Evolutionary conservation across 2,797 vertebrate genomes (phyloP).

Genomic region (Tenualosa thibaudeaui): DNA sequence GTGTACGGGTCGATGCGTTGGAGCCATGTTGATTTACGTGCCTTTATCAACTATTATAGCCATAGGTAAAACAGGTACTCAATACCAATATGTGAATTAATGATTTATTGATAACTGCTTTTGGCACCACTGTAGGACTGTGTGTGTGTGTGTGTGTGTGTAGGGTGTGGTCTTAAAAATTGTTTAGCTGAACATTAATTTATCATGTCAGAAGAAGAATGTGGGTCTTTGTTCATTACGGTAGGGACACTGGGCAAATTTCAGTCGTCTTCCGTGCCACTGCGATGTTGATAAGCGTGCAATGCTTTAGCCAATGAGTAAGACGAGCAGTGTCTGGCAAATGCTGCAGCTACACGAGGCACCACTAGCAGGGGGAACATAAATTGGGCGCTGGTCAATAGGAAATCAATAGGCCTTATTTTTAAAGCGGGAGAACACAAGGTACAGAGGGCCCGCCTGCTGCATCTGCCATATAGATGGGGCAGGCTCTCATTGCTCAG

Average conservation of each 20-base stretch:
- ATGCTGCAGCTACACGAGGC: slow-evolving; percentile 33
- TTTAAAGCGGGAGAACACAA: neutral
- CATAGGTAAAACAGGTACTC: neutral
- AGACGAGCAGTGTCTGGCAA: neutral
- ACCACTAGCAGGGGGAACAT: slow-evolving; percentile 26
- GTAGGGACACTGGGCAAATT: neutral
- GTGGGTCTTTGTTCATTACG: neutral
- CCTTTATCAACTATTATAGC: neutral
- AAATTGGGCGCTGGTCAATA: slow-evolving; percentile 56
- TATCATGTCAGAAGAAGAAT: neutral
- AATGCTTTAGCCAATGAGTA: neutral
- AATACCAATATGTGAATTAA: slow-evolving; percentile 5
- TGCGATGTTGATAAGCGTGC: neutral
- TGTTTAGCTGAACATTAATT: neutral
- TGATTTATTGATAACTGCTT: slow-evolving; percentile 12
- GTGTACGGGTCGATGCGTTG: neutral
- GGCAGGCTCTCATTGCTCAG: neutral
- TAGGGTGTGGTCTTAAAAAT: neutral
- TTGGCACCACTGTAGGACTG: neutral
- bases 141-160: too few relatives aligned
- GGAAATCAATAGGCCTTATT: neutral
- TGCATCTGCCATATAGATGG: neutral
- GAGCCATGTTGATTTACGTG: slow-evolving; percentile 19
- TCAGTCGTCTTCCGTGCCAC: neutral
- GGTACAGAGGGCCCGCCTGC: neutral